Evolutionary conservation across 2,113 vertebrate genomes (phyloP), one percentile per base, ranked within the genome.

Genomic region (Burhinus bistriatus): DNA sequence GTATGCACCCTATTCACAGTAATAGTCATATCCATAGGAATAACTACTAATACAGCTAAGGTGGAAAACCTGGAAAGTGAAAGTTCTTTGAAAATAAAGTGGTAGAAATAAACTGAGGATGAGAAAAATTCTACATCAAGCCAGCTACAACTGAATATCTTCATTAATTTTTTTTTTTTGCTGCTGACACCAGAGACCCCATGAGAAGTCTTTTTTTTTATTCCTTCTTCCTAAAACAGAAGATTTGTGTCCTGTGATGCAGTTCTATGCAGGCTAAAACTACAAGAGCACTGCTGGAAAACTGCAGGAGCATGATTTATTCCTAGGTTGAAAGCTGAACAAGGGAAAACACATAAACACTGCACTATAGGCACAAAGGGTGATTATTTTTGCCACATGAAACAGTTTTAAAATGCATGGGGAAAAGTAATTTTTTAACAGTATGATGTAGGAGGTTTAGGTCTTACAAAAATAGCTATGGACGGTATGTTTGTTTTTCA

Each of bases 301-400:
- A 91, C 92, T 84, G 76, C 62, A 92, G 70, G 19, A 29, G 23
- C 55, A 34, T 83, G 71, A 76, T 93, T 83, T 84, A 83, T 42
- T 78, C 49, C 87, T 77, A 49, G 54, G 76, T 71, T 29, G 29
- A 57, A 95, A 91, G 87, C 89, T 65, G 54, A 73, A 51, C 86
- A 81, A 70, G 79, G 68, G 64, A 91, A 97, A 94, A 91, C 72
- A 87, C 51, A 68, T 87, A 86, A 95, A 95, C 87, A 93, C 59
- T 71, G 71, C 34, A 49, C 44, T 92, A 26, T 73, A 14, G 45
- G 89, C 78, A 42, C 55, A 83, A 88, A 95, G 71, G 40, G 44
- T 92, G 91, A 95, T 96, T 91, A 91, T 92, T 93, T 94, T 95
- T 96, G 89, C 85, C 85, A 71, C 81, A 25, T n/a, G 29, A 83